Evolutionary conservation across 2,888 invertebrate genomes (phyloP).

Genomic region (Chromoteleia sp.): DNA sequence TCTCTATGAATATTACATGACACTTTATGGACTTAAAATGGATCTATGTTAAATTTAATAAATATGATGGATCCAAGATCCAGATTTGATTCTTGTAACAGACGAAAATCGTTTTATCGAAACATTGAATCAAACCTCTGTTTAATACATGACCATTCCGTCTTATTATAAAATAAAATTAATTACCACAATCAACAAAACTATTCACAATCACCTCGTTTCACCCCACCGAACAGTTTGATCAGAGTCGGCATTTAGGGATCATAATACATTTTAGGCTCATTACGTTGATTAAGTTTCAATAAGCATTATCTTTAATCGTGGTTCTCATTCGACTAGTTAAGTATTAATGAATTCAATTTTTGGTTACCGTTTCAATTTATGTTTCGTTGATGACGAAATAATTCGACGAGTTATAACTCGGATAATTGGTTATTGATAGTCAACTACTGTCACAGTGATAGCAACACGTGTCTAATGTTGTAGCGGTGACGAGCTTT

Average conservation of each 20-base stretch:
- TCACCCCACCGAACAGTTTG: conserved; percentile 4
- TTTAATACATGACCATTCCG: no score
- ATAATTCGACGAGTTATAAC: not conserved
- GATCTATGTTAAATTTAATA: no score
- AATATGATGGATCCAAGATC: no score
- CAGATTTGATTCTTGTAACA: no score
- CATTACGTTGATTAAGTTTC: conserved; percentile 10
- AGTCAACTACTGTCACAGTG: conserved; percentile 68
- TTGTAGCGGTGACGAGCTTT: conserved; percentile 89
- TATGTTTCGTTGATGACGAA: conserved; percentile 6
- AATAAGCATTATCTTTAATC: conserved; percentile 2
- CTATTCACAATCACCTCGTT: not conserved
- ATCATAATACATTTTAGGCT: conserved; percentile 22
- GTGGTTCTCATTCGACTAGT: conserved; percentile 11
- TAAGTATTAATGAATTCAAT: conserved; percentile 4
- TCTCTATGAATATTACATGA: no score
- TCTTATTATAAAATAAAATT: no score
- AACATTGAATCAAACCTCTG: no score
- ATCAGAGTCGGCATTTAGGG: not conserved
- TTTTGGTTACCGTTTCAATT: conserved; percentile 34
- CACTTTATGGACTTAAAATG: no score
- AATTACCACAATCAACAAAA: no score
- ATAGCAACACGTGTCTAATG: conserved; percentile 83
- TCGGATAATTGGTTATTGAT: conserved; percentile 14
- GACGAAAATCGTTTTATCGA: no score